Conservation (phyloP, 2,797 vertebrate species). For the Lepus oiostolus region DNA sequence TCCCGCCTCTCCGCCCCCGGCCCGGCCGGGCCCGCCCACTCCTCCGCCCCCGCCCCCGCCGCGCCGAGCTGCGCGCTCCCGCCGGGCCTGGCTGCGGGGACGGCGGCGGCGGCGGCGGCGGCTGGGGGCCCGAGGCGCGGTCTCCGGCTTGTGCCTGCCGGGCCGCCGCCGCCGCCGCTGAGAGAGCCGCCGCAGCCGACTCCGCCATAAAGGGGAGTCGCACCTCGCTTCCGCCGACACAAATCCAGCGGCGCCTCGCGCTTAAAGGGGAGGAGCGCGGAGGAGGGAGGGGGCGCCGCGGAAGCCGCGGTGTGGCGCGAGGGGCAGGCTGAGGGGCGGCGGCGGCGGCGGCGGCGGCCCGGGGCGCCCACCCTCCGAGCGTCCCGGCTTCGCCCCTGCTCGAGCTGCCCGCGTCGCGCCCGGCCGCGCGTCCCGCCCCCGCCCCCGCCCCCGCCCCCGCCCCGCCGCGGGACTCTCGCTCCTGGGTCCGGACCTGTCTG, state of each 20-base stretch:
- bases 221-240: conserved; percentile 58
- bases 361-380: accelerated
- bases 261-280: conserved; percentile 69
- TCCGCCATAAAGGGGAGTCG: conserved; percentile 74
- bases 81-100: neutral
- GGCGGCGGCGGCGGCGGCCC: no score
- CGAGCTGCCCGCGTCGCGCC: accelerated
- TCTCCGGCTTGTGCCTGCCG: neutral
- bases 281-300: neutral
- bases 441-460: accelerated
- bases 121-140: neutral
- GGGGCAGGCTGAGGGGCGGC: neutral
- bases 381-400: accelerated
- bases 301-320: neutral
- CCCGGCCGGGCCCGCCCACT: conserved; percentile 70
- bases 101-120: neutral
- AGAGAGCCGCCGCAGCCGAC: conserved; percentile 19
- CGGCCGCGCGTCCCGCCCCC: neutral
- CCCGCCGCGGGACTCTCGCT: neutral
- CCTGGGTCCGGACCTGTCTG: neutral
- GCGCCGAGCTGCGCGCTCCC: conserved; percentile 26
- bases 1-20: conserved; percentile 63
- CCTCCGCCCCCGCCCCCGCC: conserved; percentile 66
- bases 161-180: neutral
- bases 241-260: neutral